These are phyloP conservation scores for Pachliopta kotzebuea DNA, from an alignment of 2,888 invertebrate genomes.

Conservation along the genomic window DNA sequence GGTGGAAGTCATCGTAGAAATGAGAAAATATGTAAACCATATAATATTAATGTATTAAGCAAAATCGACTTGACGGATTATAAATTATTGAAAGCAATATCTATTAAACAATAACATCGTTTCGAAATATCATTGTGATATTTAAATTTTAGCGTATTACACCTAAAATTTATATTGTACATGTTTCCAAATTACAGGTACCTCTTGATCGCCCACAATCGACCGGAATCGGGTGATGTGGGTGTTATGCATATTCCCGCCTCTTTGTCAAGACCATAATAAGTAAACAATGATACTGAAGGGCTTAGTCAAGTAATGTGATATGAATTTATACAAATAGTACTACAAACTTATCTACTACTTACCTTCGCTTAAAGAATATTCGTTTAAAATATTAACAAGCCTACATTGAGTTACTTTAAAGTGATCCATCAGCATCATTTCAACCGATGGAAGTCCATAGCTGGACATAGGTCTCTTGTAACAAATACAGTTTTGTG, in stretches of 20 bases:
- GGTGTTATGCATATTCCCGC: slow-evolving; percentile 5
- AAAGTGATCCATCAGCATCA: no score
- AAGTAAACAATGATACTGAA: slow-evolving; percentile 14
- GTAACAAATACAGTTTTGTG: no score
- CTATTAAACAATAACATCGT: neutral
- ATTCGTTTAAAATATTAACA: no score
- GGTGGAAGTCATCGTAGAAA: no score
- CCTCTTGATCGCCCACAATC: slow-evolving; percentile 11
- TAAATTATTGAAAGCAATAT: neutral
- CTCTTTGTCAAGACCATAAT: slow-evolving; percentile 6
- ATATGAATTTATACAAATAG: neutral
- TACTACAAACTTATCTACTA: neutral
- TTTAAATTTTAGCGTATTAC: slow-evolving; percentile 7
- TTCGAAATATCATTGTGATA: neutral
- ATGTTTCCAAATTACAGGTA: neutral
- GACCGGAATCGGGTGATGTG: slow-evolving; percentile 7
- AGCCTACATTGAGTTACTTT: no score
- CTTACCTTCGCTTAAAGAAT: no score
- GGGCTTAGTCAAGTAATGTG: neutral
- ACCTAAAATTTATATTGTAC: slow-evolving; percentile 7
- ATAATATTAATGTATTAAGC: neutral
- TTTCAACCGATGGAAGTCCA: no score
- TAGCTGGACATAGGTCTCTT: no score
- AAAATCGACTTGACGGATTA: neutral
- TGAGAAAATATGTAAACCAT: neutral